Conservation (phyloP, 2,113 vertebrate genomes). For the Pelmatolapia mariae region DNA sequence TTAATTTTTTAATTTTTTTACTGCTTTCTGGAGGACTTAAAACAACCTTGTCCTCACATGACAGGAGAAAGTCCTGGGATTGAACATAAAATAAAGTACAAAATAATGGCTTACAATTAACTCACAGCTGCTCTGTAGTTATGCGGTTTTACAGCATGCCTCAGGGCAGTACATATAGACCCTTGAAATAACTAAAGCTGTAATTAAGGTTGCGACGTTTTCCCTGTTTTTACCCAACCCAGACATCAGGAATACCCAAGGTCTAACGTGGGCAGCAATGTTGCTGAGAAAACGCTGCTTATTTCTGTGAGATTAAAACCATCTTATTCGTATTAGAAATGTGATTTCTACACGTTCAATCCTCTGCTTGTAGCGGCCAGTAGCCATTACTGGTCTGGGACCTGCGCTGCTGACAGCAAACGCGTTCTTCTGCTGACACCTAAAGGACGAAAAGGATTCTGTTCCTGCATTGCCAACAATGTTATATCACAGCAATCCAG, state of each 20-base stretch:
- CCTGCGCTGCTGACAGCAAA: not conserved
- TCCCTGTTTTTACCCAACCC: conserved; percentile 47
- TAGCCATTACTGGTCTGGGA: not conserved
- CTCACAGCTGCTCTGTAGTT: conserved; percentile 64
- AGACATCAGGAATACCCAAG: conserved; percentile 43
- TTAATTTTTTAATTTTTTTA: not conserved
- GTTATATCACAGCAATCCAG: not conserved
- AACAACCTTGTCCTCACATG: conserved; percentile 10
- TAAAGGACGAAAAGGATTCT: conserved; percentile 63
- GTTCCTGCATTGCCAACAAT: not conserved
- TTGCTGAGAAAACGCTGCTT: not conserved
- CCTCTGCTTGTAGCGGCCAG: not conserved
- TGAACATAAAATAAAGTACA: conserved; percentile 55
- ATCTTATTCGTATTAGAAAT: not conserved
- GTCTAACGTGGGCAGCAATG: conserved; percentile 6
- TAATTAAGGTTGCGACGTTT: conserved; percentile 59
- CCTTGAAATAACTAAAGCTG: conserved; percentile 60
- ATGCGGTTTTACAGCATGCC: conserved; percentile 64
- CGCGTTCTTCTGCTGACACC: conserved; percentile 64
- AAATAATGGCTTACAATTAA: conserved; percentile 71
- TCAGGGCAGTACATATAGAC: conserved; percentile 44
- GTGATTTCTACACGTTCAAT: not conserved
- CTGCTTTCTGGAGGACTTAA: not conserved
- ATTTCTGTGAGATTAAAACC: not conserved
- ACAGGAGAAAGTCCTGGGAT: conserved; percentile 65